Evolutionary conservation across 2,113 vertebrate species (phyloP).

Genomic region (Nerophis ophidion): DNA sequence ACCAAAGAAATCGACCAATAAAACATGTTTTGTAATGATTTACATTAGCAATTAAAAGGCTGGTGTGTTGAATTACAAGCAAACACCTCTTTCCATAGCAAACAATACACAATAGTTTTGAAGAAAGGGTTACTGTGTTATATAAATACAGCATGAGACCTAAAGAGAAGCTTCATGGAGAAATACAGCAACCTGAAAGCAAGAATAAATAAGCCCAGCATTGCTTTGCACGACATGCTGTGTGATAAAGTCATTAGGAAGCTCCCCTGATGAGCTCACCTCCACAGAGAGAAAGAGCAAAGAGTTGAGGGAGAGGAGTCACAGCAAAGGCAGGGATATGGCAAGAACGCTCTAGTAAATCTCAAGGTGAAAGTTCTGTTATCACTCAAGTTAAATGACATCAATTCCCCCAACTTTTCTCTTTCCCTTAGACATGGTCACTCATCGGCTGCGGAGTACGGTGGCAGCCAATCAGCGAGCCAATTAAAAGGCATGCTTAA

Average conservation of each 20-base stretch:
- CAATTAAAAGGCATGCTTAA: constrained; percentile 64
- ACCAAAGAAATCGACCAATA: no score
- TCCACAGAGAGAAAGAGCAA: constrained; percentile 14
- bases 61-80: no score
- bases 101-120: neutral
- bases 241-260: constrained; percentile 55
- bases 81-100: no score
- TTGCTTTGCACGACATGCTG: constrained; percentile 42
- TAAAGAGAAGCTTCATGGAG: neutral
- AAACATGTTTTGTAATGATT: no score
- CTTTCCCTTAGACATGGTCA: constrained; percentile 22
- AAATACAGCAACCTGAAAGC: constrained; percentile 13
- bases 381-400: constrained; percentile 18
- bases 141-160: neutral
- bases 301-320: neutral
- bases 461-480: constrained; percentile 53
- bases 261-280: constrained; percentile 43
- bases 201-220: constrained; percentile 28
- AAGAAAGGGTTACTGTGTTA: neutral
- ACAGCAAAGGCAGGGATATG: neutral
- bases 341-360: constrained; percentile 1
- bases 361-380: constrained; percentile 16
- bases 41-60: no score
- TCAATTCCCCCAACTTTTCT: constrained; percentile 8
- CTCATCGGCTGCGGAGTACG: constrained; percentile 32